Base-by-base conservation (phyloP, 2,797 vertebrate species). In the Chaetodon trifasciatus region DNA sequence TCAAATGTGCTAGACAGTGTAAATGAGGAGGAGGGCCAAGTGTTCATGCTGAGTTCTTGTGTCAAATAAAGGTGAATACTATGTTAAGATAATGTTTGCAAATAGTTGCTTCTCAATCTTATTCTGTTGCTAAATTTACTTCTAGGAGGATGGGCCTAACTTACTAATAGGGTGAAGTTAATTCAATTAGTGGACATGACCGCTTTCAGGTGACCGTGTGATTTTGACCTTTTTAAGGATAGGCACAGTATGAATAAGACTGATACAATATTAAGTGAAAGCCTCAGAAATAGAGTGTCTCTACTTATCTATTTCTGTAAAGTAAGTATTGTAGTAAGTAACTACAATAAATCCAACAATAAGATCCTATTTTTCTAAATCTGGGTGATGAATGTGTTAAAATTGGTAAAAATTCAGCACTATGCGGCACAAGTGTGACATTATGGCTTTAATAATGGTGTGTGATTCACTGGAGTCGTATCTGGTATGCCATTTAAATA, bases 101-200 rank as follows among this genome's bases (percentile, higher is more conserved):
- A 24, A 74, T 17, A 64, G 71, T 12, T 6, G 24, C 49, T 57
- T 72, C 7, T 74, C 40, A 32, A 4, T 64, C 76, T 81, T 65
- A 66, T 58, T 85, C 70, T 65, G 53, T 55, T 46, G 24, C 86
- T 84, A 79, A 85, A 88, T 79, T 82, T 88, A 88, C 66, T 78
- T 79, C 46, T 11, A 63, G 78, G 56, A 82, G 61, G 84, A 89
- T 92, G n/a, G 23, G 64, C 79, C 82, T 73, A 78, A 78, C 64
- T 70, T 23, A 49, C 69, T 47, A 87, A 81, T 73, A 78, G 74
- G 83, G 77, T 88, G 56, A 71, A 87, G 89, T 91, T 91, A 91
- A 94, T 90, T 90, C 32, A 83, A 47, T 95, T 89, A 92, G 77
- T 61, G 35, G 46, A 82, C 83, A 74, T 92, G 86, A 78, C 72